Base-by-base conservation (phyloP, 2,888 invertebrate genomes). In the Diaprepes abbreviatus region DNA sequence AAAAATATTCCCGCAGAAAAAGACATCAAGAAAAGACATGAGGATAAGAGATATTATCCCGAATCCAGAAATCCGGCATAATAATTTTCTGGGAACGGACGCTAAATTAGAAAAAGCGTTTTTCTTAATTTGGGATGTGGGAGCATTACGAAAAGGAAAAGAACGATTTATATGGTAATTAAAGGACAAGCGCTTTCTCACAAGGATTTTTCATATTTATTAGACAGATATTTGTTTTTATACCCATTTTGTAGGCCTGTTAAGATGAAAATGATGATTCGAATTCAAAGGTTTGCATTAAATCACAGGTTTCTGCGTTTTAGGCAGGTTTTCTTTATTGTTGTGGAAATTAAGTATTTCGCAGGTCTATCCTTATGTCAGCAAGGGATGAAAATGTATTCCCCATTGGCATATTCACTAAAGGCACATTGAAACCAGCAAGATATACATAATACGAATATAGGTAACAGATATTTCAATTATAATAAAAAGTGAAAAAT, bases 121-220 rank as follows among this genome's bases (percentile, higher is more conserved):
- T 38, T 14, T 36, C 38, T 24, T 55, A 55, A 55, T 55, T 55
- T 36, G 7, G 21, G 21, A 21, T 55, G 36, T 54, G 14, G 21
- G 35, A 21, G 4, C 21, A 9, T 24, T 24, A 21, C 24, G 36
- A 21, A 28, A 38, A 16, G 19, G 24, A 55, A 55, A 55, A 1
- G 21, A 5, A 24, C 36, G 55, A 55, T 55, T 55, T 55, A 55
- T 55, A 55, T 35, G 55, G 14, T 55, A 55, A 55, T 54, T 31
- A 50, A 48, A 7, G 7, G 28, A 28, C 28, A 12, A 45, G 9
- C 45, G 48, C 14, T 50, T 24, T 50, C 28, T 12, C 28, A 24
- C 9, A 16, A 28, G 28, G 48, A 28, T 50, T 28, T 50, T 28
- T 50, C 24, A 50, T 9, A 50, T 48, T 50, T 38, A 38, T 38